phyloP scores from a whole-genome alignment of 2,888 invertebrate genomes.

The Ligdia adustata region DNA sequence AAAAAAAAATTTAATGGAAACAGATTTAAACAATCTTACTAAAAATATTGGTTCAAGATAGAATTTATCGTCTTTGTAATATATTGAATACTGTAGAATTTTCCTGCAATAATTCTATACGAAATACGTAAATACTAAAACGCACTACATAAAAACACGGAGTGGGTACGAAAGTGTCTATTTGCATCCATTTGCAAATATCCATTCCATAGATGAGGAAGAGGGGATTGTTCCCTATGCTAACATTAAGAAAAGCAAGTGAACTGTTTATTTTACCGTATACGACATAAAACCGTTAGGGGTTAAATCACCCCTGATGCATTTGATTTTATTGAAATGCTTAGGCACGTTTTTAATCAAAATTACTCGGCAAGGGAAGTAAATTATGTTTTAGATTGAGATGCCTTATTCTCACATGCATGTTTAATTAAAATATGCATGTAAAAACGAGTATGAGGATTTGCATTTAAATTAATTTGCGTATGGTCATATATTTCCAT shows the following conservation, averaged over 20 bases:
- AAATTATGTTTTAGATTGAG: slow-evolving; percentile 1
- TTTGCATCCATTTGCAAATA: no score
- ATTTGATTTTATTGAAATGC: slow-evolving; percentile 51
- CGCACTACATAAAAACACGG: no score
- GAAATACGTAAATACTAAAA: no score
- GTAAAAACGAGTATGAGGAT: neutral
- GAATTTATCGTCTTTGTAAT: no score
- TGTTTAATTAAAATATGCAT: slow-evolving; percentile 11
- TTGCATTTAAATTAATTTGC: neutral
- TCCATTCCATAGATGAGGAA: slow-evolving; percentile 1
- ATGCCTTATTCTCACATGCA: slow-evolving; percentile 1
- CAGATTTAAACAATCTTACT: no score
- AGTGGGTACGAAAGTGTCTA: no score
- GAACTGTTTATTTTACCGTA: slow-evolving; percentile 21
- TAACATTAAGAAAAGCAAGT: slow-evolving; percentile 17
- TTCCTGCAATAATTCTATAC: no score
- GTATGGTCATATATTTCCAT: neutral
- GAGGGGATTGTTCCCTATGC: slow-evolving; percentile 2
- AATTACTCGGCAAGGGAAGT: slow-evolving; percentile 30
- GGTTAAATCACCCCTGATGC: slow-evolving; percentile 29
- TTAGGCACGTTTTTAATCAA: slow-evolving; percentile 51
- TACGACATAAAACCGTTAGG: slow-evolving; percentile 14
- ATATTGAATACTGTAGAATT: no score
- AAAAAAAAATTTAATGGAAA: no score
- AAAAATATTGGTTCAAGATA: no score